A percentile compares a stretch with the other conserved stretches of the same genome.
Conservation (phyloP, 2,888 invertebrate genomes). For the Sarcophaga variegata region DNA sequence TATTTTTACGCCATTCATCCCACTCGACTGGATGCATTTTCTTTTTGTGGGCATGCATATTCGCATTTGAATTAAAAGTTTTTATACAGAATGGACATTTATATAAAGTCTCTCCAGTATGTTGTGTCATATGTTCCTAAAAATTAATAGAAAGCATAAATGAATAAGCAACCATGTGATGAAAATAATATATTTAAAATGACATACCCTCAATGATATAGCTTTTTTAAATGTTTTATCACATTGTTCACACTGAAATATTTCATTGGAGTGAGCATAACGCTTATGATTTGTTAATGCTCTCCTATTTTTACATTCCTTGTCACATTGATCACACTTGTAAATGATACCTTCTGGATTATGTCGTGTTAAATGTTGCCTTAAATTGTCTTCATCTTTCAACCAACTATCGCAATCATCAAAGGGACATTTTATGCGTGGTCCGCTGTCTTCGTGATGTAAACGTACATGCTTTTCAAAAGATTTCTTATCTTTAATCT, state of each 20-base stretch:
- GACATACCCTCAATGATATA: conserved; percentile 77
- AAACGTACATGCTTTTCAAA: conserved; percentile 79
- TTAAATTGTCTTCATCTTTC: conserved; percentile 79
- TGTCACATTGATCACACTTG: conserved; percentile 78
- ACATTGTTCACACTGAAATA: conserved; percentile 78
- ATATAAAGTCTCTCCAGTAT: conserved; percentile 80
- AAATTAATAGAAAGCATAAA: conserved; percentile 7
- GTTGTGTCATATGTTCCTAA: conserved; percentile 80
- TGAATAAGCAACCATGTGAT: background rate
- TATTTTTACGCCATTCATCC: conserved; percentile 77
- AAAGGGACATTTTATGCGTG: conserved; percentile 79
- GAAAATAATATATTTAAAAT: background rate
- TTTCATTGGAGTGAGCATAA: conserved; percentile 78
- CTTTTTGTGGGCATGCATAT: conserved; percentile 81
- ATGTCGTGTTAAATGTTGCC: conserved; percentile 78
- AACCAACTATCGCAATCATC: conserved; percentile 80
- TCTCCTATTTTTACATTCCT: conserved; percentile 78
- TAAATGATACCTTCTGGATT: conserved; percentile 72
- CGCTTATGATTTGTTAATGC: conserved; percentile 80
- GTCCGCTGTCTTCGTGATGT: conserved; percentile 78
- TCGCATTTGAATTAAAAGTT: conserved; percentile 81
- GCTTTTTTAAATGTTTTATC: conserved; percentile 80
- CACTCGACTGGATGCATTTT: conserved; percentile 80
- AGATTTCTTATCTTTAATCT: conserved; percentile 79
- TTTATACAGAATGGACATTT: conserved; percentile 80